Base-by-base conservation (phyloP, 1,140 invertebrate genomes). In the Aphelinus atriplicis region DNA sequence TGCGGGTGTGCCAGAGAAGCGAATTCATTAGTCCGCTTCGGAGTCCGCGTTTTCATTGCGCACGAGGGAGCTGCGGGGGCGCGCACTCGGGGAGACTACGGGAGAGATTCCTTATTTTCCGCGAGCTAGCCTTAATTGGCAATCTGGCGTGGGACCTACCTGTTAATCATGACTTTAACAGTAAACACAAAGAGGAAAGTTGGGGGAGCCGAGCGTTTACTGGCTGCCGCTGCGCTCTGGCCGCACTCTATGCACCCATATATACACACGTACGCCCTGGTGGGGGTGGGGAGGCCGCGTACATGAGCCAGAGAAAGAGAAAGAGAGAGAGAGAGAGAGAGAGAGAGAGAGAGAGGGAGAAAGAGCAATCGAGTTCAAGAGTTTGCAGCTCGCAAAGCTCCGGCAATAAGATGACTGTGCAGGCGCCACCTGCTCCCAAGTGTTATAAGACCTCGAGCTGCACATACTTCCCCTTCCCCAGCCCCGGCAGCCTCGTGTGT, bases 401-500 rank as follows among this genome's bases (percentile, higher is more conserved):
- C 51, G 73, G 73, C 73, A 75, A 75, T 75, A 75, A 75, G 73
- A 75, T 55, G 61, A 63, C 61, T 64, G 57, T 75, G 53, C 50
- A 55, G 4, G 62, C 60, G 47, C 67, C 74, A 76, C 63, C 68
- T 76, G 74, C 74, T 66, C 50, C 62, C 55, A 66, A 75, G 45
- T 72, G 62, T 65, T 72, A 72, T 72, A 73, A 73, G 71, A 66
- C 55, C 72, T 47, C 51, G 55, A 46, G 72, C 50, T 61, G 50
- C 72, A 68, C n/a, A 61, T 62, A 45, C 50, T 71, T 55, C 51
- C 43, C 1, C 7, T 5, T 7, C 1, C 51, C 9, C 63, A n/a
- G 3, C 48, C 26, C 26, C 26, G 26, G 26, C 26, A 26, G 26
- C 26, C 26, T 26, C 26, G 26, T 0, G 26, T 26, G 26, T 26